These are phyloP conservation scores for Nezara viridula DNA, from an alignment of 2,888 invertebrate genomes.

Conservation along the genomic window DNA sequence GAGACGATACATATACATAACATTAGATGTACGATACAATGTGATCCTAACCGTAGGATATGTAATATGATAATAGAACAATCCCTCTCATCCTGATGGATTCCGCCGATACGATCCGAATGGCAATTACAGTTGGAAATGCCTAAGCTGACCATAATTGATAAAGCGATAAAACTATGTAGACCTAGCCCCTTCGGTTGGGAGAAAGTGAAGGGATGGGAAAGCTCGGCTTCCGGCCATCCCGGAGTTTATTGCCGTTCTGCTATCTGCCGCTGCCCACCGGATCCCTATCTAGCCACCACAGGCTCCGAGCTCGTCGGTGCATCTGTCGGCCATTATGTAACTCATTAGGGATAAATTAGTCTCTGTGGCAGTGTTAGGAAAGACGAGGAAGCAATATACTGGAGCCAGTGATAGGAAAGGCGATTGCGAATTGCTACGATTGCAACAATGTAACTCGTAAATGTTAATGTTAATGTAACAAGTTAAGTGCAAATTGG, in stretches of 20 bases:
- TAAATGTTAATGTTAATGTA: conserved; percentile 1
- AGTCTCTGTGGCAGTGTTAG: not conserved
- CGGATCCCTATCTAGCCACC: conserved; percentile 26
- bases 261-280: conserved; percentile 12
- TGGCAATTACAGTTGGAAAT: not conserved
- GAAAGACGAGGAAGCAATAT: conserved; percentile 22
- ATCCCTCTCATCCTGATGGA: not conserved
- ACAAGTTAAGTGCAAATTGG: not conserved
- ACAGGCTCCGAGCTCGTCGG: not conserved
- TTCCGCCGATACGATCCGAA: not conserved
- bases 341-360: conserved; percentile 7
- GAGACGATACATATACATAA: too few relatives aligned
- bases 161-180: not conserved
- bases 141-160: conserved; percentile 30
- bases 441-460: not conserved
- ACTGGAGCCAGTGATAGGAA: not conserved
- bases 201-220: conserved; percentile 43
- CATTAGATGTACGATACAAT: too few relatives aligned
- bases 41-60: not conserved
- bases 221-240: conserved; percentile 21
- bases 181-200: not conserved
- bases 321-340: not conserved
- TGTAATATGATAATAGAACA: not conserved
- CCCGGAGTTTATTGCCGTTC: not conserved
- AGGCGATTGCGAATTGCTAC: not conserved